Base-by-base conservation (phyloP, 2,113 vertebrate species). In the Setophaga coronata region DNA sequence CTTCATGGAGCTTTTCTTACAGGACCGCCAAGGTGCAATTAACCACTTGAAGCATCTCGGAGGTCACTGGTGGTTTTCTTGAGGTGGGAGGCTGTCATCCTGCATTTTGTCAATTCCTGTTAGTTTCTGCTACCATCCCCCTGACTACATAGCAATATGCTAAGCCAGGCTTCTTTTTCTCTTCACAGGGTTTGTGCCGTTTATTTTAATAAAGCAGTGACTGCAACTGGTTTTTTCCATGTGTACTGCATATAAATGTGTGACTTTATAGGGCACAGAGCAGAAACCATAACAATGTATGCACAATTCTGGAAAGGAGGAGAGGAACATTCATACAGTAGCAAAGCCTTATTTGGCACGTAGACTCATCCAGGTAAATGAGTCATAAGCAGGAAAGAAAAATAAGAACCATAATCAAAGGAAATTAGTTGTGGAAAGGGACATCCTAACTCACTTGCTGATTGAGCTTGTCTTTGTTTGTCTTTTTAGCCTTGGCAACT, bases 361-460 rank as follows among this genome's bases (percentile, higher is more conserved):
- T 38, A 85, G 38, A 28, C 54, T 96, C 62, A 82, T 48, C 50
- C 62, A 93, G 62, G 79, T 93, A 73, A 83, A 77, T 91, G 79
- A 96, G 47, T 94, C 90, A 91, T 76, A 34, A 57, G 50, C 50
- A 62, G 73, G 77, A 85, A 89, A 85, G 45, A 56, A 91, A 81
- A 90, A 58, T 10, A 58, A 29, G 28, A 53, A 60, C 70, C 33
- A 5, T 19, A 77, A 57, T 70, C 9, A 45, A 89, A 80, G 73
- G 69, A 94, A 95, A 43, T 71, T 36, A 65, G 53, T 84, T 1
- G 9, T 92, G 72, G 54, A 87, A 89, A 66, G 38, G 34, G 42
- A 78, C 38, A 84, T 83, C 51, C 11, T 50, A 54, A 78, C 2
- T 48, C 16, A 33, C 40, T 95, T 90, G 60, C 42, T 62, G 42